phyloP scores from a whole-genome alignment of 2,113 vertebrate species.

The Gobio gobio region DNA sequence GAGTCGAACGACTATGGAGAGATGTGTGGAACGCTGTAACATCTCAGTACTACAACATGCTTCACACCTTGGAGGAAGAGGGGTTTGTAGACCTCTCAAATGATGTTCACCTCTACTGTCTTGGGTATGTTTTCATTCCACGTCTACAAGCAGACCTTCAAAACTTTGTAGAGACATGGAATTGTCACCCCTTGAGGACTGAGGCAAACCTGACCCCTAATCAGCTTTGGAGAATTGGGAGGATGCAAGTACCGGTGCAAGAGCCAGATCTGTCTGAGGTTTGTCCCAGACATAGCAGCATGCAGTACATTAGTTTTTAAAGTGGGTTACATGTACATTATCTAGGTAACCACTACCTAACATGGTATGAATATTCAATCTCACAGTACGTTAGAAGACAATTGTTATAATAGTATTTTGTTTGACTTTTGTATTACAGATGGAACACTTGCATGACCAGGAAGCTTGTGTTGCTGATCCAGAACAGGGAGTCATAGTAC shows the following conservation, averaged over 20 bases:
- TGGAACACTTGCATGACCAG: constrained; percentile 4
- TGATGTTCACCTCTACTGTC: constrained; percentile 42
- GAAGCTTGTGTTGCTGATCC: neutral
- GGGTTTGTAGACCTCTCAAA: constrained; percentile 32
- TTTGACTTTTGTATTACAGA: neutral
- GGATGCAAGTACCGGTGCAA: constrained; percentile 33
- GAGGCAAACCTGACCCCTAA: constrained; percentile 29
- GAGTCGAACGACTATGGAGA: constrained; percentile 4
- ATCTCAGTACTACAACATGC: constrained; percentile 96
- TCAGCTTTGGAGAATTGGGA: constrained; percentile 35
- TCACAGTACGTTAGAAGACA: constrained; percentile 2
- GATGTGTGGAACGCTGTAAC: constrained; percentile 45
- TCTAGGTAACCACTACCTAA: neutral
- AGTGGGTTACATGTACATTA: neutral
- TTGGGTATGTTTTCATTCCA: constrained; percentile 37
- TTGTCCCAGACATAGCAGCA: neutral
- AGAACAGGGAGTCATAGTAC: neutral
- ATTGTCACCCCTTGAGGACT: constrained; percentile 32
- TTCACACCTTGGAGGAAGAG: constrained; percentile 56
- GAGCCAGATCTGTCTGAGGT: constrained; percentile 4
- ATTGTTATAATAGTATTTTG: constrained; percentile 5
- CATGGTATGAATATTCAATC: neutral
- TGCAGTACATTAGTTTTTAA: neutral
- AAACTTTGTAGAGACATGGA: constrained; percentile 23
- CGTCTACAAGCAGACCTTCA: constrained; percentile 28